These are phyloP conservation scores for Helicolenus hilgendorfi DNA, from an alignment of 2,797 vertebrate species.

Conservation along the genomic window DNA sequence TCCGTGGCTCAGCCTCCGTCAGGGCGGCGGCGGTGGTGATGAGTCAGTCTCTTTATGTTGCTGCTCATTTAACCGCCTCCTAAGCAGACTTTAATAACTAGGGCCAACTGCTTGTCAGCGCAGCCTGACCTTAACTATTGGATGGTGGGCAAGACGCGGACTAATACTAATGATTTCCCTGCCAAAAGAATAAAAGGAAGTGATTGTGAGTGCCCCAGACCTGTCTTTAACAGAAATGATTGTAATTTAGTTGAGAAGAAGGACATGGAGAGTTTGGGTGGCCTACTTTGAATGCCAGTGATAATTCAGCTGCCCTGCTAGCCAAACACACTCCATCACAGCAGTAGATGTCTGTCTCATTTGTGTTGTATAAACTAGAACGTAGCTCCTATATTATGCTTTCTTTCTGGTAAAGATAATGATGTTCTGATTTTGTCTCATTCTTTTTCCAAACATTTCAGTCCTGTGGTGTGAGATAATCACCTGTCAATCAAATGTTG, in stretches of 20 bases:
- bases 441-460: neutral
- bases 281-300: constrained; percentile 54
- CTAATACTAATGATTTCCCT: constrained; percentile 66
- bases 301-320: constrained; percentile 46
- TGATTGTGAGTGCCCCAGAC: constrained; percentile 36
- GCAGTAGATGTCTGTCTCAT: constrained; percentile 25
- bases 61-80: constrained; percentile 70
- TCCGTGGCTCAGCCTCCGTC: constrained; percentile 40
- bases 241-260: constrained; percentile 68
- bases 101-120: constrained; percentile 64
- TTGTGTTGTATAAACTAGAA: neutral
- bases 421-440: neutral
- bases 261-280: constrained; percentile 45
- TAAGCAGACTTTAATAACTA: constrained; percentile 70
- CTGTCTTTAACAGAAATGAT: constrained; percentile 65
- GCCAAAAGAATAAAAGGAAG: constrained; percentile 41
- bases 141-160: constrained; percentile 35
- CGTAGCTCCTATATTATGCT: neutral
- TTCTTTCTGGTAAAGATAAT: neutral
- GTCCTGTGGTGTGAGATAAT: neutral
- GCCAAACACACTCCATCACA: constrained; percentile 38
- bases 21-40: constrained; percentile 25
- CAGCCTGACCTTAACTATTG: constrained; percentile 44
- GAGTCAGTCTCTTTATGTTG: constrained; percentile 65
- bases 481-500: neutral